Base-by-base conservation (phyloP, 2,797 vertebrate genomes). In the Varecia variegata region DNA sequence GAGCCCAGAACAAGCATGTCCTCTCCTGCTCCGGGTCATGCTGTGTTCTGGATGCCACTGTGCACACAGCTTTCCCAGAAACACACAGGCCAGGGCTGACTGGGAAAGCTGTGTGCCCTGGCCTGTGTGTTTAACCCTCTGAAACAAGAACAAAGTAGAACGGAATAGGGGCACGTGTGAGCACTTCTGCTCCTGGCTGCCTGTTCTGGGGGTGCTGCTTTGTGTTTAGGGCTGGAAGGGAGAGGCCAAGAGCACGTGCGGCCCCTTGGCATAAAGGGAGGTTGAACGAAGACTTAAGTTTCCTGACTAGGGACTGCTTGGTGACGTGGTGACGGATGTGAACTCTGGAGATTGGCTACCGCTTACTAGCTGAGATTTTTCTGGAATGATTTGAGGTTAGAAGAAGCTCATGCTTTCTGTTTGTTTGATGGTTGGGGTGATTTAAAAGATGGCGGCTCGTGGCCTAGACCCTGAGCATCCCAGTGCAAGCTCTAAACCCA, bases 241-340 rank as follows among this genome's bases (percentile, higher is more conserved):
- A 3, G 73, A 88, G 86, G 86, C 83, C 65, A 43, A 97, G 96
- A 88, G 92, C 94, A 96, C 96, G 82, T 95, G 94, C 92, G 96
- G 62, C 97, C 96, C 97, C 96, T 96, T 62, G 56, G 96, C 93
- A 94, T 70, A 95, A 94, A 93, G 92, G 96, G 93, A 96, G 92
- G 54, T 83, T 68, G 73, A 92, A 88, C 89, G 96, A 95, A 70
- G 97, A 88, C 84, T 71, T 85, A 62, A 79, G 80, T 86, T 82
- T 77, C 95, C 89, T 43, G 81, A 47, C 21, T 83, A 60, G 52
- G 90, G 17, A 0, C 62, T 12, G 35, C 21, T 12, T 38, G 77
- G 25, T 5, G 86, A 56, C 32, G 0, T 0, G n/a, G 89, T 43
- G 60, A 94, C 95, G 4, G 15, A 38, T 54, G 0, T 21, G 68